Evolutionary conservation across 2,888 invertebrate species (phyloP).

Genomic region (Masnerella sp.): DNA sequence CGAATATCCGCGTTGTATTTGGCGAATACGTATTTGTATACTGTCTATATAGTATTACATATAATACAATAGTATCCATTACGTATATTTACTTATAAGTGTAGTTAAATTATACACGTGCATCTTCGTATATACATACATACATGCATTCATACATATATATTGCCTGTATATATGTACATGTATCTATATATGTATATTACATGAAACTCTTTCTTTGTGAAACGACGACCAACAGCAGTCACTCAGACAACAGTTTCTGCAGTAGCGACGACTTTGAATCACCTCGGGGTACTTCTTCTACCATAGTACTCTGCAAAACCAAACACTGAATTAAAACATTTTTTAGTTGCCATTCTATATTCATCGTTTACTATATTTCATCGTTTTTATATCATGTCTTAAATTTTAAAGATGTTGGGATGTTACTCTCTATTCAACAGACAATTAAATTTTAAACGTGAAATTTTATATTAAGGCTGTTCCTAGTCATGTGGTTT

Average conservation of each 20-base stretch:
- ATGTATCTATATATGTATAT: conserved; percentile 65
- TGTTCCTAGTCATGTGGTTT: no score
- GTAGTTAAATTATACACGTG: conserved; percentile 63
- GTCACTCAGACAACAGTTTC: conserved; percentile 91
- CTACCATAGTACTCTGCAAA: conserved; percentile 84
- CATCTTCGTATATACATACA: conserved; percentile 54
- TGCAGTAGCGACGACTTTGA: conserved; percentile 90
- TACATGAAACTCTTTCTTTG: conserved; percentile 61
- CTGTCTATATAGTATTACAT: conserved; percentile 73
- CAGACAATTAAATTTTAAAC: no score
- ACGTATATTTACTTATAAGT: conserved; percentile 72
- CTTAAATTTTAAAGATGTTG: no score
- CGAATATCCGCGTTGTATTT: conserved; percentile 73
- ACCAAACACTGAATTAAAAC: conserved; percentile 19
- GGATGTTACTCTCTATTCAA: no score
- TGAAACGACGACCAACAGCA: conserved; percentile 74
- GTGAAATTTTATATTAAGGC: no score
- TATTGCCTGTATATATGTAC: conserved; percentile 60
- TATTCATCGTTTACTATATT: no score
- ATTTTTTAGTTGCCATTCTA: no score
- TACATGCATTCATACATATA: conserved; percentile 61
- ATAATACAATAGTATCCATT: conserved; percentile 72
- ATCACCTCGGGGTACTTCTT: conserved; percentile 87
- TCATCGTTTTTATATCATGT: no score
- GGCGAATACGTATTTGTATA: conserved; percentile 75